phyloP scores from a whole-genome alignment of 53 echinoderm and acorn worm species.

The Holothuria scabra region DNA sequence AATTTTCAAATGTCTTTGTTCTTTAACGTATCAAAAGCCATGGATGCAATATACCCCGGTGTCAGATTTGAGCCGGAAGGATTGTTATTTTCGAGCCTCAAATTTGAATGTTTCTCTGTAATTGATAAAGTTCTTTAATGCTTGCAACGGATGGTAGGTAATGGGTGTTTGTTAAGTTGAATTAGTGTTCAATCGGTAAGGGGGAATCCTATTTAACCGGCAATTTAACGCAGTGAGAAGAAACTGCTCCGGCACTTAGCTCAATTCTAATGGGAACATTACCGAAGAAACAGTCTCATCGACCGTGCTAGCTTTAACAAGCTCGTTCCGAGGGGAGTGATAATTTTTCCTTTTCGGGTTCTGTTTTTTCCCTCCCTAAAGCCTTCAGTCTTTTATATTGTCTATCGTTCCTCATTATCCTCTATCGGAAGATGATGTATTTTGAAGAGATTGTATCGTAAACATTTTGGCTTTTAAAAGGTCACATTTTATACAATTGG shows the following conservation, averaged over 20 bases:
- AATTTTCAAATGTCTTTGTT: conserved; percentile 50
- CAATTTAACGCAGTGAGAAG: conserved; percentile 45
- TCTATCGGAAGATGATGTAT: conserved; percentile 44
- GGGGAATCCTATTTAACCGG: conserved; percentile 42
- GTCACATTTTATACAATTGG: conserved; percentile 43
- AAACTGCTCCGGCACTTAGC: conserved; percentile 40
- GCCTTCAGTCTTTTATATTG: conserved; percentile 5
- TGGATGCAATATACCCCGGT: conserved; percentile 28
- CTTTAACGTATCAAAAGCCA: conserved; percentile 38
- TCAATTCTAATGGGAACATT: conserved; percentile 53
- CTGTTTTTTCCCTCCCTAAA: background rate
- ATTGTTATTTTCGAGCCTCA: conserved; percentile 37
- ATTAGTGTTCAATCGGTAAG: conserved; percentile 31
- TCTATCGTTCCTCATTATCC: conserved; percentile 43
- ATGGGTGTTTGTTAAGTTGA: conserved; percentile 52
- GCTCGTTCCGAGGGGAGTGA: conserved; percentile 47
- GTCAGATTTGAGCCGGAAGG: conserved; percentile 39
- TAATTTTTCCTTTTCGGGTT: conserved; percentile 11
- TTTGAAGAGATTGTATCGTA: conserved; percentile 50
- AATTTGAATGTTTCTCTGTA: conserved; percentile 43
- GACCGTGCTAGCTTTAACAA: conserved; percentile 48
- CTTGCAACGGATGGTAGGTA: conserved; percentile 52
- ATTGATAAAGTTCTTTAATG: conserved; percentile 56
- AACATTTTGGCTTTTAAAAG: conserved; percentile 52
- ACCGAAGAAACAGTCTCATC: conserved; percentile 24